Conservation (phyloP, 2,888 invertebrate genomes). For the Protodeltote pygarga region DNA sequence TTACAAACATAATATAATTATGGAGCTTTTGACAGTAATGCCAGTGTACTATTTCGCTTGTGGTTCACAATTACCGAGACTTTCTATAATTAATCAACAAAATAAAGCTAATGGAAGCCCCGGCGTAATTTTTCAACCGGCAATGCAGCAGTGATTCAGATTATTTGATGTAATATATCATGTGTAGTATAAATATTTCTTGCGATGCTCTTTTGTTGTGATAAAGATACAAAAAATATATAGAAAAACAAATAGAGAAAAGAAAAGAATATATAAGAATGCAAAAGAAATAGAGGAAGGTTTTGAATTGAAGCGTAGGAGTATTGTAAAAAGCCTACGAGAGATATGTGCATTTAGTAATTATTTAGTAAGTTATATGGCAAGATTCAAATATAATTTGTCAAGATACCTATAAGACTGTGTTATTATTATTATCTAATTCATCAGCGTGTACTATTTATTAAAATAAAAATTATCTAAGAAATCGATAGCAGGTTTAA, state of each 20-base stretch:
- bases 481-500: too few species aligned
- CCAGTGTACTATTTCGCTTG: conserved; percentile 4
- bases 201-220: background rate
- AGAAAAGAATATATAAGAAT: too few species aligned
- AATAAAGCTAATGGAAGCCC: conserved; percentile 37
- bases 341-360: too few species aligned
- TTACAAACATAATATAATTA: conserved; percentile 27
- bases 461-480: too few species aligned
- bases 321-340: conserved; percentile 14
- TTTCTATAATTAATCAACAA: conserved; percentile 43
- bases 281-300: conserved; percentile 3
- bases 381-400: too few species aligned
- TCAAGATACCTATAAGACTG: too few species aligned
- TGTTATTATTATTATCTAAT: too few species aligned
- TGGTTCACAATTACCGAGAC: conserved; percentile 19
- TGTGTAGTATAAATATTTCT: conserved; percentile 24
- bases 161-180: conserved; percentile 13
- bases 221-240: conserved; percentile 25
- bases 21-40: conserved; percentile 15
- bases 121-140: conserved; percentile 35
- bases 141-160: conserved; percentile 28
- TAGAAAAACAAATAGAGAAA: too few species aligned
- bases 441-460: too few species aligned
- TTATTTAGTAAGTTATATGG: too few species aligned
- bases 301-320: conserved; percentile 20